Base-by-base conservation (phyloP, 2,888 invertebrate genomes). In the Argyra leucocephala region DNA sequence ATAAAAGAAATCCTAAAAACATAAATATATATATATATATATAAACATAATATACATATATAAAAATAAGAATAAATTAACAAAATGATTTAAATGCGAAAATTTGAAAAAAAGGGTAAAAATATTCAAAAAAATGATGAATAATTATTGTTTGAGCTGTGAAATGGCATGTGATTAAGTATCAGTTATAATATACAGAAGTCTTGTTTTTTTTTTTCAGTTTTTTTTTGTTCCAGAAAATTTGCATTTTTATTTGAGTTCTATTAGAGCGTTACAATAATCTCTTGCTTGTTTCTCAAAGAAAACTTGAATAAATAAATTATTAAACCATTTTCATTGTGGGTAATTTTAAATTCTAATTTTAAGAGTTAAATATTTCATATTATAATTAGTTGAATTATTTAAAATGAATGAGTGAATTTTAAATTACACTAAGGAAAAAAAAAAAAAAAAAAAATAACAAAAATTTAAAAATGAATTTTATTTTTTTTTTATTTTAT, bases 281-380 rank as follows among this genome's bases (percentile, higher is more conserved):
- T 31, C 10, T 31, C 12, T 31, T 31, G 9, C 12, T 31, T 12
- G 31, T 31, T 31, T 31, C 31, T 10, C 12, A 31, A 31, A 31
- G 12, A 31, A 31, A 31, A 31, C 1, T 15, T 37, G 18, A 48
- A 48, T 48, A 37, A 48, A 48, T 48, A 18, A 48, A 48, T 48
- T 48, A 48, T 48, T 48, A 18, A 48, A 48, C 48, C 48, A 10
- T 31, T 31, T 31, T n/a, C 31, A 31, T 31, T 31, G 31, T 48
- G 48, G n/a, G 48, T 48, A 48, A 48, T 48, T 48, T 48, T 48
- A n/a, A 48, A 48, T 48, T 15, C n/a, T 48, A 48, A 48, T 48
- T 48, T 18, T 18, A 48, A 48, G 31, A 31, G 31, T 31, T 31
- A 12, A 31, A 31, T 31, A 10, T 31, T n/a, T n/a, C n/a, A n/a